Evolutionary conservation across 1,140 invertebrate genomes (phyloP), one percentile per base, ranked within the genome.

Genomic region (Drosophila pandora): DNA sequence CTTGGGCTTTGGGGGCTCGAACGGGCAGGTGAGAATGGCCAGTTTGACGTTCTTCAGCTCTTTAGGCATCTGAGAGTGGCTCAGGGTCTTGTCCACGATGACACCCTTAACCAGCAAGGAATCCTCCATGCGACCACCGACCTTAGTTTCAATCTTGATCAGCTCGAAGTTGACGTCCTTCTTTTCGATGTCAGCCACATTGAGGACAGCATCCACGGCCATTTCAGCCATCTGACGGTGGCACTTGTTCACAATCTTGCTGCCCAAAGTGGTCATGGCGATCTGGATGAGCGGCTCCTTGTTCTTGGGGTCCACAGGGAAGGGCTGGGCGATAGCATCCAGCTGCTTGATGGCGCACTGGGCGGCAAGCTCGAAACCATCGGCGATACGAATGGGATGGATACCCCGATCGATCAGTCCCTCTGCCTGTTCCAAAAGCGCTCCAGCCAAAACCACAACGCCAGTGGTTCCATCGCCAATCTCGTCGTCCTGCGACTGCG

Each of bases 21-120:
- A 99, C 72, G 99, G 98, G 93, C 99, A 99, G 12, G 99, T 99
- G 5, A 99, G 94, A 79, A 99, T 99, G 2, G 98, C 98, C 48
- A 99, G 93, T 91, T 98, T 98, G 0, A 97, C 98, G 93, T 99
- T 94, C 92, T 97, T 98, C 1, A 99, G 95, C 95, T 98, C 97
- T 94, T 99, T 99, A 1, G 99, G 99, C 99, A 99, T 99, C 93
- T 99, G 99, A 54, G 99, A 98, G 94, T 99, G 99, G 80, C 97
- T 98, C 94, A 99, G 97, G 68, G 99, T 98, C 93, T 99, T 99
- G 90, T 99, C 99, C 17, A 99, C 95, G 68, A 99, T 95, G 3
- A 99, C 99, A 60, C 99, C 99, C 77, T 96, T 97, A 10, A 99
- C 98, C 32, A 99, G 93, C 93, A 98, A 95, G 0, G 98, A 98